phyloP scores from a whole-genome alignment of 1,140 invertebrate species.

The Lepidurus couesii region DNA sequence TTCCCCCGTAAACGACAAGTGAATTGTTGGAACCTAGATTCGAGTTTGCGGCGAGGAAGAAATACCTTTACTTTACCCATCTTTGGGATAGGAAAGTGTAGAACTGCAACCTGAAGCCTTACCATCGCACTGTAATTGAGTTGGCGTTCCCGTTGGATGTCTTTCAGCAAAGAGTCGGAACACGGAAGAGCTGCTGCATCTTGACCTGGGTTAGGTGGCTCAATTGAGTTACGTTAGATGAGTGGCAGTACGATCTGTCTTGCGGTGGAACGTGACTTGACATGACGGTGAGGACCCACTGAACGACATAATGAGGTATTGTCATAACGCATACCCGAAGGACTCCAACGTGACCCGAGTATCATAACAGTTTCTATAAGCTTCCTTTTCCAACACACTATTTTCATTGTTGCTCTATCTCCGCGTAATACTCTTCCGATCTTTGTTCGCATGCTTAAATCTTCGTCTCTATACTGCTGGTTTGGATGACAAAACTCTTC shows the following conservation, averaged over 20 bases:
- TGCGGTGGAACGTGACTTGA: slow-evolving; percentile 17
- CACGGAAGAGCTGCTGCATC: slow-evolving; percentile 12
- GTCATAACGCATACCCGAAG: not conserved
- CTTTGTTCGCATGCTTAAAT: not conserved
- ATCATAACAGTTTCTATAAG: slow-evolving; percentile 10
- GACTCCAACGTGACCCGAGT: slow-evolving; percentile 6
- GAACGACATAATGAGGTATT: slow-evolving; percentile 22
- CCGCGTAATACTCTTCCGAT: not conserved
- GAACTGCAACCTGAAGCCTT: slow-evolving; percentile 16
- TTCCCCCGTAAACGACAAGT: not conserved
- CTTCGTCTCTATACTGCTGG: not conserved
- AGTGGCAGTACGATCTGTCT: slow-evolving; percentile 18
- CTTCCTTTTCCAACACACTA: not conserved
- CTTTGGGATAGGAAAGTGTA: not conserved
- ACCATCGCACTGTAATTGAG: not conserved
- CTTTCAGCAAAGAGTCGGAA: not conserved
- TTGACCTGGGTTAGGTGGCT: slow-evolving; percentile 15
- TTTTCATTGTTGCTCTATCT: not conserved
- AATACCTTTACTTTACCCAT: not conserved
- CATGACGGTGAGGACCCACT: slow-evolving; percentile 20
- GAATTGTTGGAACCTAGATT: not conserved
- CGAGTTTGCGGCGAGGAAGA: not conserved
- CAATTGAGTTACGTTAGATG: slow-evolving; percentile 11
- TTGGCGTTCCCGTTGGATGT: slow-evolving; percentile 7
- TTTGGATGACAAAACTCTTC: not conserved